Evolutionary conservation across 2,797 vertebrate genomes (phyloP), one percentile per base, ranked within the genome.

Genomic region (Parotocinclus haroldoi): DNA sequence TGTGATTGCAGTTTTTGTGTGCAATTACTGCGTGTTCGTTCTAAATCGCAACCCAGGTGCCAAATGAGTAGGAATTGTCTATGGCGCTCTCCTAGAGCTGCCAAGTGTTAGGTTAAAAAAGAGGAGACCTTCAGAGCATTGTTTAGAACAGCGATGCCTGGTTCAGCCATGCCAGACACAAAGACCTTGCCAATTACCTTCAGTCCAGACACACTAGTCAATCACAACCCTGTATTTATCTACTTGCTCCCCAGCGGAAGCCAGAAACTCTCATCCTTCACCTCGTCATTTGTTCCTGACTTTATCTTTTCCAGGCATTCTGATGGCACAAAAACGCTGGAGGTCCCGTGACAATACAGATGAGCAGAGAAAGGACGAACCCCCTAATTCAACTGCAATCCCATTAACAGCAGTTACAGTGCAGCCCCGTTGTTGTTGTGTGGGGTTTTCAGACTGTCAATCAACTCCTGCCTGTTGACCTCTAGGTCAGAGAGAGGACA

Each of bases 361-460:
- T 12, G 64, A 69, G 66, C 19, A 13, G 57, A 44, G 40, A 49
- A 55, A 68, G 52, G 70, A 64, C 67, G 46, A 71, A 71, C 17
- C 7, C 54, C 1, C 53, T 38, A 7, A 56, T 17, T 27, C 4
- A 17, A 66, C 55, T 1, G 39, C 54, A 38, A 70, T 73, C 63
- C 62, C 48, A 44, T 76, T 79, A 81, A 74, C 68, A 46, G 73
- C 76, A 13, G 53, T 38, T 19, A 68, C 69, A 77, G 75, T 58
- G 1, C 72, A 72, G 76, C 76, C 39, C 72, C 68, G 65, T 63
- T 16, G 53, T 68, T 66, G 58, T 44, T 67, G 63, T 64, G 66
- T 53, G 56, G 56, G 63, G 58, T 75, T 77, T 78, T 78, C 78
- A 78, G 59, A 58, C 63, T 86, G 84, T 86, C 86, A 84, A 42